phyloP scores from a whole-genome alignment of 2,797 vertebrate species.

The Netta rufina region DNA sequence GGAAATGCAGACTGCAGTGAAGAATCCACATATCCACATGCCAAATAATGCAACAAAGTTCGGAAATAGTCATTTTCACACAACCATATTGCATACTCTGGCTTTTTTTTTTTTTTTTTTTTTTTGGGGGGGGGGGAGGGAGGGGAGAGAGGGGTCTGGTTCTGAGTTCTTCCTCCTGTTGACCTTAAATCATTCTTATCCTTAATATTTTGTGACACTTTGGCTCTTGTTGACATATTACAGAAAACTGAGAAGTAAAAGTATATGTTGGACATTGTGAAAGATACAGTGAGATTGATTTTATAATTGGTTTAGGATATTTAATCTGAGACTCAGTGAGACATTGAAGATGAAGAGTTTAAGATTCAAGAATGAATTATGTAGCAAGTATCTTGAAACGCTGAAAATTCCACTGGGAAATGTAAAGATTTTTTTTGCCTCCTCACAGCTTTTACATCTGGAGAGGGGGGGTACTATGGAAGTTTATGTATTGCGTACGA shows the following conservation, averaged over 20 bases:
- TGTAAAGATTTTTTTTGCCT: background rate
- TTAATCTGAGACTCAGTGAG: background rate
- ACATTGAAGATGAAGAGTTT: background rate
- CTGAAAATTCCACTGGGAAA: background rate
- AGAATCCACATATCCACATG: background rate
- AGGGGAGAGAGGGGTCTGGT: background rate
- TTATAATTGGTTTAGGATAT: background rate
- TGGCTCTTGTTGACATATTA: background rate
- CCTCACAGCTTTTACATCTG: background rate
- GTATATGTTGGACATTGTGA: background rate
- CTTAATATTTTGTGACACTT: background rate
- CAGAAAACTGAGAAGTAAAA: background rate
- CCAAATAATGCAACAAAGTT: background rate
- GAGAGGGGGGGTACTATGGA: background rate
- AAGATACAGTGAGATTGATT: background rate
- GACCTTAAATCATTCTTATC: background rate
- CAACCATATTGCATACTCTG: background rate
- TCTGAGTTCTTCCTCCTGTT: background rate
- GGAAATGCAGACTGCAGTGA: background rate
- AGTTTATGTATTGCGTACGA: background rate
- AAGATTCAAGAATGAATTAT: background rate
- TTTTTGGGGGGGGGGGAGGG: too few species aligned
- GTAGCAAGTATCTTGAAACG: background rate
- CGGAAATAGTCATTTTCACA: background rate
- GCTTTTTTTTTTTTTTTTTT: background rate